Base-by-base conservation (phyloP, 2,113 vertebrate species). In the Hippocampus barbouri region DNA sequence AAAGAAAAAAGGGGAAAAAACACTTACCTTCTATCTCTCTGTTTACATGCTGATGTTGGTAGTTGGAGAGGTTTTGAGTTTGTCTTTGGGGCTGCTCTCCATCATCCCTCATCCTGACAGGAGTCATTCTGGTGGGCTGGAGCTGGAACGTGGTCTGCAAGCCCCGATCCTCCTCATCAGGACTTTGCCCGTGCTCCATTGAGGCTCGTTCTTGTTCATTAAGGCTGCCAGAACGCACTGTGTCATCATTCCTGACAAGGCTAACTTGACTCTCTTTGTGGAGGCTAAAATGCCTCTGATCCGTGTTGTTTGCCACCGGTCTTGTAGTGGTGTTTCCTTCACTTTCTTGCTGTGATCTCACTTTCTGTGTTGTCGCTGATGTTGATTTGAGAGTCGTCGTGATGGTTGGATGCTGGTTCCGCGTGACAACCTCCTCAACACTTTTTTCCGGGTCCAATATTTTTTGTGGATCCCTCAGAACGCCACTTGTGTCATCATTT, bases 41-140 rank as follows among this genome's bases (percentile, higher is more conserved):
- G 78, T 73, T 56, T 59, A 84, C 85, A 34, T 93, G 91, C 69
- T 86, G 90, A 0, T 87, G 61, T 1, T 74, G 88, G 79, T 90
- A 86, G 30, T 72, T 91, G 68, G 83, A 53, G 47, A 89, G 82
- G 0, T 83, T 91, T 68, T 90, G 92, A 0, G 88, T 80, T 73
- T 89, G 91, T 79, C 81, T 91, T 18, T 77, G 88, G 15, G 78
- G 79, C 23, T 83, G 84, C n/a, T 89, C 87, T 0, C 69, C 77
- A 0, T 90, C 86, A 43, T 90, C 91, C 68, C 66, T 85, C 16
- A 91, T 47, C 61, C 78, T 87, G 20, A 93, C 73, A 0, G 81
- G 90, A 8, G 86, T 73, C 59, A 77, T 78, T 54, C 81, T 89
- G 8, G 92, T 93, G 2, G 91, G 90, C 20, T 78, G 88, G 79